These are phyloP conservation scores for Lochmaea capreae DNA, from an alignment of 2,888 invertebrate genomes.

Conservation along the genomic window DNA sequence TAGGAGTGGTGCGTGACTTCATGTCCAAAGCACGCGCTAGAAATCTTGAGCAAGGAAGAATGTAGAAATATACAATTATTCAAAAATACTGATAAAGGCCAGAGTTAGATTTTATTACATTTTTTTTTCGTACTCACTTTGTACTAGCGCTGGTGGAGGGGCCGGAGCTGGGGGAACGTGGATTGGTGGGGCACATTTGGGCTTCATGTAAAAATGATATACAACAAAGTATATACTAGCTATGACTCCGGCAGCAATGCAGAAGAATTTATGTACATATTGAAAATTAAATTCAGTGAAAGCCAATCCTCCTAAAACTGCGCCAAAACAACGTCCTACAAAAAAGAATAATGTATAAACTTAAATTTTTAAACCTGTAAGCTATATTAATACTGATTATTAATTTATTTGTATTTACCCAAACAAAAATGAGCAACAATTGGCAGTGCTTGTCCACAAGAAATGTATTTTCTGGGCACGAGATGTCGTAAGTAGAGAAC, in stretches of 20 bases:
- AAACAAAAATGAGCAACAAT: slow-evolving; percentile 84
- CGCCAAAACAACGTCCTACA: slow-evolving; percentile 79
- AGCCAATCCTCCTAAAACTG: slow-evolving; percentile 71
- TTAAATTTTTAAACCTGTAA: background rate
- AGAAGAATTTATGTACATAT: slow-evolving; percentile 74
- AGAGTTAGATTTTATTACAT: background rate
- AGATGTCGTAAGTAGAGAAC: slow-evolving; percentile 85
- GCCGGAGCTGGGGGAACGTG: slow-evolving; percentile 75
- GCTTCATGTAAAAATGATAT: slow-evolving; percentile 81
- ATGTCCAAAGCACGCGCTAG: no score
- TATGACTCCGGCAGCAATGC: slow-evolving; percentile 73
- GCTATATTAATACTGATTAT: background rate
- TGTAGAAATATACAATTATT: no score
- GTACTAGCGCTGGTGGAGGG: slow-evolving; percentile 68
- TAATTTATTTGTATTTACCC: slow-evolving; percentile 63
- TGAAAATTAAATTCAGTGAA: slow-evolving; percentile 61
- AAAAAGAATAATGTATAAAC: slow-evolving; percentile 25
- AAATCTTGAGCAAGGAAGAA: no score
- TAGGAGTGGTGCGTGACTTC: no score
- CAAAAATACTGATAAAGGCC: no score
- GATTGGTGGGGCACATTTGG: slow-evolving; percentile 75
- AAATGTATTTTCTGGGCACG: slow-evolving; percentile 80
- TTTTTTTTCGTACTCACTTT: slow-evolving; percentile 67
- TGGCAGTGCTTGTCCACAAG: slow-evolving; percentile 82
- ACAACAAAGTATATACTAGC: slow-evolving; percentile 77